Evolutionary conservation across 2,113 vertebrate genomes (phyloP).

Genomic region (Rutilus rutilus): DNA sequence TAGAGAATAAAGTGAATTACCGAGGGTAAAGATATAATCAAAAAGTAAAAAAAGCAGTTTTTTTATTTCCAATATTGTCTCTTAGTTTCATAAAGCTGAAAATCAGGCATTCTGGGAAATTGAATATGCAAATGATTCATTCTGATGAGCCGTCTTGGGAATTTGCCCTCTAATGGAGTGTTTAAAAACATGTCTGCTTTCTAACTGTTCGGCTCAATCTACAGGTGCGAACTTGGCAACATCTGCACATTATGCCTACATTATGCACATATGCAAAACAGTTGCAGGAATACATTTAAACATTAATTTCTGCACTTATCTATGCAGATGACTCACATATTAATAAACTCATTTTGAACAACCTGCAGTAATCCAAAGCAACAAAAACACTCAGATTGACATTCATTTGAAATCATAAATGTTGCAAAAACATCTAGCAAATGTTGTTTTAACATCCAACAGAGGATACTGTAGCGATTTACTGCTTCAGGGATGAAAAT

Average conservation of each 20-base stretch:
- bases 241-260: neutral
- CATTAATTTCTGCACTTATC: neutral
- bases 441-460: neutral
- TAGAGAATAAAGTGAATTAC: neutral
- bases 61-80: neutral
- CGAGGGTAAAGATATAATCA: neutral
- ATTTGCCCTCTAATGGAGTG: neutral
- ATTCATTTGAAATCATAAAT: neutral
- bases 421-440: neutral
- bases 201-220: constrained; percentile 16
- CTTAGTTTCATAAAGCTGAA: neutral
- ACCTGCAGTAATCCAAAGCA: neutral
- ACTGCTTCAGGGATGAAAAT: neutral
- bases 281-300: neutral
- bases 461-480: neutral
- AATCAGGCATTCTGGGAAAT: neutral
- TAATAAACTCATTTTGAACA: neutral
- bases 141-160: neutral
- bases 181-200: constrained; percentile 19
- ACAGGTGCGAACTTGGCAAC: constrained; percentile 38
- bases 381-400: neutral
- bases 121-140: constrained; percentile 5
- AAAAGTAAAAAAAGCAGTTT: neutral
- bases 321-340: neutral
- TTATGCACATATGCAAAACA: constrained; percentile 27